phyloP scores from a whole-genome alignment of 1,140 invertebrate species.

The Subanguina moxae region DNA sequence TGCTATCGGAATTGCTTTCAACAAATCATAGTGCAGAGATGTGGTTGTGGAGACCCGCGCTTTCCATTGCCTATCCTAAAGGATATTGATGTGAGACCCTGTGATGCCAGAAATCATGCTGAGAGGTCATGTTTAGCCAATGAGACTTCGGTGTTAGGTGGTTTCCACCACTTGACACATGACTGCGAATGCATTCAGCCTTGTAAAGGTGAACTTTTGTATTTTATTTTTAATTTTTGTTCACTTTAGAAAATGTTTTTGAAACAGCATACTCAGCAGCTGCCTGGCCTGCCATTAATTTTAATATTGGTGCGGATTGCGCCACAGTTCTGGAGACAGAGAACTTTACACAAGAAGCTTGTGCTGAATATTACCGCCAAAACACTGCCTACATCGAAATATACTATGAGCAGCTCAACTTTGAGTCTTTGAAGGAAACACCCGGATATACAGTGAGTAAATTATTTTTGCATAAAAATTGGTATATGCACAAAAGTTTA shows the following conservation, averaged over 20 bases:
- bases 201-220: not conserved
- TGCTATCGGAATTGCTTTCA: conserved; percentile 59
- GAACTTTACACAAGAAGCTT: conserved; percentile 39
- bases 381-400: conserved; percentile 59
- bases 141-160: conserved; percentile 50
- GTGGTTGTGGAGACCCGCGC: conserved; percentile 56
- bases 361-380: conserved; percentile 42
- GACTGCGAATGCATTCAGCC: conserved; percentile 37
- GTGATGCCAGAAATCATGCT: conserved; percentile 44
- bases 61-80: conserved; percentile 52
- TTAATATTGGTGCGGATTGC: conserved; percentile 57
- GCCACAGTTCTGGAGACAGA: conserved; percentile 23
- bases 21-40: conserved; percentile 48
- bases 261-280: conserved; percentile 59
- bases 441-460: conserved; percentile 56
- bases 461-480: not conserved
- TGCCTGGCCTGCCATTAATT: conserved; percentile 57
- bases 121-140: conserved; percentile 52
- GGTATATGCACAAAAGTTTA: not conserved
- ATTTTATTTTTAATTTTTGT: not conserved
- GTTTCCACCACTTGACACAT: conserved; percentile 57
- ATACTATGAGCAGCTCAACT: conserved; percentile 59
- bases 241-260: conserved; percentile 54
- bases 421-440: conserved; percentile 57
- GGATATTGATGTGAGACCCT: conserved; percentile 38